Conservation (phyloP, 2,113 vertebrate genomes). For the Xenotilapia caudafasciata region DNA sequence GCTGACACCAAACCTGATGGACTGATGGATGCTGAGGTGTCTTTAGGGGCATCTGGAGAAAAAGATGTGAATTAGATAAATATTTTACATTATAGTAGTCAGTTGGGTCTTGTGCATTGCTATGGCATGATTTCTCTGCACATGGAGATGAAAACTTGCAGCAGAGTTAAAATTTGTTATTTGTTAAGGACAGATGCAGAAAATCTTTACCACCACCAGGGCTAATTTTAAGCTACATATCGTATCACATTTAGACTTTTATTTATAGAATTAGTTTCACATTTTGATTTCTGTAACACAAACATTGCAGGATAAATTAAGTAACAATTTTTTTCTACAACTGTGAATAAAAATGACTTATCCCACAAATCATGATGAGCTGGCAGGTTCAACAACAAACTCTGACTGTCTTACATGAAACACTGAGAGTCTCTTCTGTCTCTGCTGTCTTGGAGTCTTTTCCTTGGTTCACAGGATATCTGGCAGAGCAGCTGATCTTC, state of each 20-base stretch:
- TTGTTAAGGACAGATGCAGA: too few relatives aligned
- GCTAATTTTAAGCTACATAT: too few relatives aligned
- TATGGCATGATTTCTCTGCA: too few relatives aligned
- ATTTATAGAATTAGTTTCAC: too few relatives aligned
- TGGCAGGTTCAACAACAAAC: not conserved
- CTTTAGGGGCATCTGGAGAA: not conserved
- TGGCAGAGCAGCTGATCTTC: too few relatives aligned
- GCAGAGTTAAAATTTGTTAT: too few relatives aligned
- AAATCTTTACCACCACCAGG: too few relatives aligned
- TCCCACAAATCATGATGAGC: not conserved
- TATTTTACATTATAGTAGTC: too few relatives aligned
- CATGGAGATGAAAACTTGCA: too few relatives aligned
- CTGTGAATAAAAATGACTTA: not conserved
- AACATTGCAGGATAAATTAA: not conserved
- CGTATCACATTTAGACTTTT: too few relatives aligned
- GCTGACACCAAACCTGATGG: not conserved
- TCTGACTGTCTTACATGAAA: fast-evolving
- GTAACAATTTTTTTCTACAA: too few relatives aligned
- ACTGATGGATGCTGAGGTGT: not conserved
- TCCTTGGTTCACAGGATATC: not conserved
- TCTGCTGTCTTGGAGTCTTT: fast-evolving
- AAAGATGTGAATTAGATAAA: not conserved
- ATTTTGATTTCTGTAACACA: not conserved
- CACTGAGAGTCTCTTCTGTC: not conserved
- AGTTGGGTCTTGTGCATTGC: too few relatives aligned